These are phyloP conservation scores for Apoda limacodes DNA, from an alignment of 2,888 invertebrate species.

Conservation along the genomic window DNA sequence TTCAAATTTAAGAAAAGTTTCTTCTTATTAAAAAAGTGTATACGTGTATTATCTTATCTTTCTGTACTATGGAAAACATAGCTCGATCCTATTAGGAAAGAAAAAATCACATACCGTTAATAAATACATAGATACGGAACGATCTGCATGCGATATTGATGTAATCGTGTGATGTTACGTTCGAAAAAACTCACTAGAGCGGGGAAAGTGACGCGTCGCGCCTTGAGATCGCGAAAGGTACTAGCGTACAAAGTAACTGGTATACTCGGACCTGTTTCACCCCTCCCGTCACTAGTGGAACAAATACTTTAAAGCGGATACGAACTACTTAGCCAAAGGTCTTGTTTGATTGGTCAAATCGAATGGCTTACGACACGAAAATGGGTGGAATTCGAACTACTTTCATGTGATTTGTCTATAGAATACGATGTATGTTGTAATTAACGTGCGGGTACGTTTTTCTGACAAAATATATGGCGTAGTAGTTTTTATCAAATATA, in stretches of 20 bases:
- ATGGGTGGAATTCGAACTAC: slow-evolving; percentile 64
- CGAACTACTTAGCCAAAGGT: slow-evolving; percentile 32
- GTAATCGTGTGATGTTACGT: slow-evolving; percentile 59
- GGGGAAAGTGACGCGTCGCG: slow-evolving; percentile 62
- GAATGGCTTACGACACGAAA: slow-evolving; percentile 57
- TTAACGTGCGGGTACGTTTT: slow-evolving; percentile 23
- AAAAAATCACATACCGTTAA: no score
- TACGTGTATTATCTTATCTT: no score
- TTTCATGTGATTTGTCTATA: slow-evolving; percentile 62
- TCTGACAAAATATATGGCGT: neutral
- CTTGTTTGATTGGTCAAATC: slow-evolving; percentile 33
- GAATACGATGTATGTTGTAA: slow-evolving; percentile 42
- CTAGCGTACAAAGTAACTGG: slow-evolving; percentile 46
- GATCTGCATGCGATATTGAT: slow-evolving; percentile 60
- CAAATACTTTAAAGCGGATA: slow-evolving; percentile 4
- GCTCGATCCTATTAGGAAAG: no score
- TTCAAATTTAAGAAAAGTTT: no score
- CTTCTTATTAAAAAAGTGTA: no score
- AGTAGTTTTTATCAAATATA: neutral
- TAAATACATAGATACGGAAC: slow-evolving; percentile 52
- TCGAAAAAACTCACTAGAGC: slow-evolving; percentile 61
- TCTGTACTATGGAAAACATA: no score
- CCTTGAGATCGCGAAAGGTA: slow-evolving; percentile 66
- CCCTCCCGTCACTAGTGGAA: slow-evolving; percentile 26
- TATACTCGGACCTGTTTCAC: slow-evolving; percentile 33